Conservation (phyloP, 2,797 vertebrate genomes). For the Crotalus adamanteus region DNA sequence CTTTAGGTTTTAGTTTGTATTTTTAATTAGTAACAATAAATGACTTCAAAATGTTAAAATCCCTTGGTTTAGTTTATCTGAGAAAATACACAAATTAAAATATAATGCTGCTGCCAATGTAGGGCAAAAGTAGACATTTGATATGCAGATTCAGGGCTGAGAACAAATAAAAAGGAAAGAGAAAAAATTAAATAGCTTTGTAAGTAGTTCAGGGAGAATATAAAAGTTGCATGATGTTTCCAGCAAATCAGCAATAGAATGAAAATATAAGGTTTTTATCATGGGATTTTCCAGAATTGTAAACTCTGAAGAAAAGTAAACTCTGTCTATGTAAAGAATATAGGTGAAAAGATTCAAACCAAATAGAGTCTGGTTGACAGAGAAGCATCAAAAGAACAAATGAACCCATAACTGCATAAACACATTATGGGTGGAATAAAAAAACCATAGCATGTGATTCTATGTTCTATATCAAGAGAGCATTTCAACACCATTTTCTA, state of each 20-base stretch:
- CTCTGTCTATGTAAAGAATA: neutral
- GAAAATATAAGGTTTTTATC: neutral
- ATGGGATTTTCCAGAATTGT: neutral
- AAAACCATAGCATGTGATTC: neutral
- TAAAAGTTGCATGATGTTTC: neutral
- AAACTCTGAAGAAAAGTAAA: neutral
- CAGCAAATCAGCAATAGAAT: neutral
- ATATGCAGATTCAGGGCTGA: conserved; percentile 34
- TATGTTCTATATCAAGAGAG: neutral
- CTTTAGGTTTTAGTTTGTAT: conserved; percentile 16
- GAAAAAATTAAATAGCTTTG: neutral
- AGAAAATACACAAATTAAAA: conserved; percentile 6
- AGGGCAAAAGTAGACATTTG: conserved; percentile 26
- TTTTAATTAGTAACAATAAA: conserved; percentile 34
- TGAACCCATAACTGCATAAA: neutral
- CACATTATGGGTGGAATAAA: neutral
- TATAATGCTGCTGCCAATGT: neutral
- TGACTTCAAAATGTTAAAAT: conserved; percentile 15
- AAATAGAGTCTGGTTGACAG: neutral
- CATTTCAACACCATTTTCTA: neutral
- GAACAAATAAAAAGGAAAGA: neutral
- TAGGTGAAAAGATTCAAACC: neutral
- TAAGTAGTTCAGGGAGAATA: neutral
- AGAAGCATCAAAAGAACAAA: neutral
- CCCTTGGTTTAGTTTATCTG: conserved; percentile 29